Base-by-base conservation (phyloP, 2,113 vertebrate species). In the Percina caprodes region DNA sequence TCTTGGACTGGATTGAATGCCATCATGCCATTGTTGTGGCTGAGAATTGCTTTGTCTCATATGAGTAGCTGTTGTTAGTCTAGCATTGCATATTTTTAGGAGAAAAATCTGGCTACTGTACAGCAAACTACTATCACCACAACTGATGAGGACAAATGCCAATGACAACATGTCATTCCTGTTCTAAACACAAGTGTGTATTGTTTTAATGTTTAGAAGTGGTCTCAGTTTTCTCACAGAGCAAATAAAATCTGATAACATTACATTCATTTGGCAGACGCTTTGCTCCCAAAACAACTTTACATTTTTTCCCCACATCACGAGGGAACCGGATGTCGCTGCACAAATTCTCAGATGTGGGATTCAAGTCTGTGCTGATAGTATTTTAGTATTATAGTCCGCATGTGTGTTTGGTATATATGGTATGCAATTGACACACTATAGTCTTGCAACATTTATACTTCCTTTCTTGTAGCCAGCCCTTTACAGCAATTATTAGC, bases 91-190 rank as follows among this genome's bases (percentile, higher is more conserved):
- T 66, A 55, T 42, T 72, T 74, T 42, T 24, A 24, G 21, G 39
- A 72, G n/a, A 80, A 74, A 56, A 52, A 55, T 60, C 39, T 49
- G 30, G 16, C 49, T 26, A 26, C 67, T 62, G 68, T 49, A n/a
- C n/a, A 73, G 48, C 60, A 75, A 75, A 67, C 54, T 52, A 66
- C 51, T 30, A 21, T 61, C 72, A 24, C 45, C 16, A 46, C 23
- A 59, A 66, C 12, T 66, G 12, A 46, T 26, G 46, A 60, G n/a
- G 30, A 63, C 21, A 45, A 51, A 62, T 4, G 63, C 65, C 76
- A 85, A 77, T 26, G 52, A 66, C 74, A 89, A 84, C 78, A 86
- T 76, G 66, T 87, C 35, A 79, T 16, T 83, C 24, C 60, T 54
- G 49, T 46, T 69, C 35, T 65, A 55, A 86, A 82, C 61, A 71